Percentiles rank a stretch among this genome's conserved stretches.
These are phyloP conservation scores for Zaprionus ghesquierei DNA, from an alignment of 1,140 invertebrate genomes.

Conservation along the genomic window DNA sequence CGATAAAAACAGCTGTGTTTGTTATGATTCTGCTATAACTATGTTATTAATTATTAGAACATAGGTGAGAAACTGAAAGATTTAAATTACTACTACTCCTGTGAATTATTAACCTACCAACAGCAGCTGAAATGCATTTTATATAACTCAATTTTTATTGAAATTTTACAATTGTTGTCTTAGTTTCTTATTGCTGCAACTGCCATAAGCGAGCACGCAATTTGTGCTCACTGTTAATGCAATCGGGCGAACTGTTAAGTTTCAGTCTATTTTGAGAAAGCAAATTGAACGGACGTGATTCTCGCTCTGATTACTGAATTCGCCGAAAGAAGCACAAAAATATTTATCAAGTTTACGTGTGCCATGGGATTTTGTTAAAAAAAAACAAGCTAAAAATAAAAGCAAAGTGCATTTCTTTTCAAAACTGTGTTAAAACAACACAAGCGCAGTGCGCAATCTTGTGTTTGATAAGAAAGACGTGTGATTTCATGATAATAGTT, in stretches of 20 bases:
- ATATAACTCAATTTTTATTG: neutral
- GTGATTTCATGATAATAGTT: slow-evolving; percentile 33
- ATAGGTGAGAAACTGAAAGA: neutral
- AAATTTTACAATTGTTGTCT: neutral
- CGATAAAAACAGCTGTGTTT: slow-evolving; percentile 9
- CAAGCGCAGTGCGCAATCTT: neutral
- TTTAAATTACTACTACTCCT: neutral
- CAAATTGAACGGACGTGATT: slow-evolving; percentile 11
- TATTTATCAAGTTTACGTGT: slow-evolving; percentile 22
- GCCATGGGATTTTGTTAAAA: neutral
- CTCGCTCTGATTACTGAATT: slow-evolving; percentile 24
- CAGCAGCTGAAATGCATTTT: neutral
- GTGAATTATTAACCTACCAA: neutral
- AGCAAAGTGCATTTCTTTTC: slow-evolving; percentile 4
- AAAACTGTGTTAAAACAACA: neutral
- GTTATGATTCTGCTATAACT: neutral
- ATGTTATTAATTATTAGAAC: neutral
- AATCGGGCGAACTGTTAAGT: slow-evolving; percentile 7
- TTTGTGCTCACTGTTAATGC: slow-evolving; percentile 4
- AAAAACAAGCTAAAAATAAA: neutral
- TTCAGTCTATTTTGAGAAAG: slow-evolving; percentile 36
- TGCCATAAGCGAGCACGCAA: neutral
- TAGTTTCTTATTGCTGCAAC: neutral
- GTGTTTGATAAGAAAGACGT: slow-evolving; percentile 28
- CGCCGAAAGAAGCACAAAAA: slow-evolving; percentile 41